Conservation (phyloP, 2,888 invertebrate species). For the Achlya flavicornis region DNA sequence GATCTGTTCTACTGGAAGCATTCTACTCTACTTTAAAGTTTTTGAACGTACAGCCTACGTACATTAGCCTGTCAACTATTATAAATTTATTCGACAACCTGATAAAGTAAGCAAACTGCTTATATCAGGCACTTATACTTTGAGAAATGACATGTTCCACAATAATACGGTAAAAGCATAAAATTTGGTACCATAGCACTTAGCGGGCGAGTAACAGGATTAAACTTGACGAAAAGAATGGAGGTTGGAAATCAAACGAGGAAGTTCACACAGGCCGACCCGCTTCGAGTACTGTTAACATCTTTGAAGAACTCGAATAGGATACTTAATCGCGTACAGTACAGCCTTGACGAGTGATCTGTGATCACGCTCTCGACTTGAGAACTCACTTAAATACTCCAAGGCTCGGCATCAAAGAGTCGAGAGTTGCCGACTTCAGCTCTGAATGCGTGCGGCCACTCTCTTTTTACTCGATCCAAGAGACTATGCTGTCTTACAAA, state of each 20-base stretch:
- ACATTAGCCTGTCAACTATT: not conserved
- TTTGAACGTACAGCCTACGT: not conserved
- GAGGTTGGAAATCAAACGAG: slow-evolving; percentile 41
- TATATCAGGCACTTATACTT: not conserved
- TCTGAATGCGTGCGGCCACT: slow-evolving; percentile 36
- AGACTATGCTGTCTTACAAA: slow-evolving; percentile 3
- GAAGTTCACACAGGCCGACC: slow-evolving; percentile 40
- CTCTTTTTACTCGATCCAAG: slow-evolving; percentile 4
- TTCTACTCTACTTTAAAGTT: not conserved
- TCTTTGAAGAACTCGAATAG: slow-evolving; percentile 61
- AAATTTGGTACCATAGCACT: slow-evolving; percentile 27
- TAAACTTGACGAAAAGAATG: slow-evolving; percentile 26
- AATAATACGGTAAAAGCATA: slow-evolving; percentile 19
- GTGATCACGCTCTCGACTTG: slow-evolving; percentile 49
- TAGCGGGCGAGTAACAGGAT: slow-evolving; percentile 10
- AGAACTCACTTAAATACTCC: slow-evolving; percentile 70
- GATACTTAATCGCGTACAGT: slow-evolving; percentile 62
- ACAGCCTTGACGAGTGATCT: slow-evolving; percentile 55
- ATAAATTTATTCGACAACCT: not conserved
- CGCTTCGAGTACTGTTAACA: slow-evolving; percentile 49
- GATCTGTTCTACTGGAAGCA: too few species aligned
- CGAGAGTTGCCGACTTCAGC: slow-evolving; percentile 43
- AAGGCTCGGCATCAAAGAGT: slow-evolving; percentile 63
- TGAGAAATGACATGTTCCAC: not conserved
- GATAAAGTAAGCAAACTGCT: not conserved